Evolutionary conservation across 2,888 invertebrate species (phyloP), one percentile per base, ranked within the genome.

Genomic region (Aphrophora alni): DNA sequence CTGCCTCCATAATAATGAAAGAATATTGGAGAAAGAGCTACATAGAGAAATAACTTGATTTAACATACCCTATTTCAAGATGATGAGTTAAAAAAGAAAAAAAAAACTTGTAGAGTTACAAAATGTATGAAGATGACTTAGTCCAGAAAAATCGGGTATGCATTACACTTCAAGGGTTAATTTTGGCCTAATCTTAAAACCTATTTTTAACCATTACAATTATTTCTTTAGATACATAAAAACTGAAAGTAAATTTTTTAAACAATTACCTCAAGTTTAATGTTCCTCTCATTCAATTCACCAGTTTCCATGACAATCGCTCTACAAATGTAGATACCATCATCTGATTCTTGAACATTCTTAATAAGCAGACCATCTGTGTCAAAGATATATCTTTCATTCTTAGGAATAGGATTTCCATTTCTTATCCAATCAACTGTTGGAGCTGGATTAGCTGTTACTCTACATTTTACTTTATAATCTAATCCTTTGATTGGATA

Each of bases 381-480:
- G 84, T 94, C 93, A 79, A 94, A 92, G 17, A 95, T 91, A 86
- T 94, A 95, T 87, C 93, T 92, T 75, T 93, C 93, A 84, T 92
- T 92, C 8, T 93, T 93, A 77, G 89, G 89, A 33, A 77, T 74
- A 82, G 91, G 89, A 85, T 92, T 92, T 44, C 93, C 94, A 87
- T 96, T 93, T 88, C 94, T 94, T 83, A 94, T 91, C 96, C 97
- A 97, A 87, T 95, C 94, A 14, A 97, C 93, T n/a, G 92, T 91
- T 0, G 97, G 96, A 38, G 94, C 90, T 14, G 97, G 97, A 87
- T 94, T 93, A 0, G 97, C 97, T 82, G 92, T 92, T 0, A 97
- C 97, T 88, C 94, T 93, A 87, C 97, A 97, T 89, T 92, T 93
- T 24, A 97, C 93, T 87, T 92, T 92, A 87, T 92, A 95, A 86